Percentiles rank a stretch among this genome's conserved stretches.
These are phyloP conservation scores for Microcaecilia unicolor DNA, from an alignment of 2,797 vertebrate species.

Conservation along the genomic window DNA sequence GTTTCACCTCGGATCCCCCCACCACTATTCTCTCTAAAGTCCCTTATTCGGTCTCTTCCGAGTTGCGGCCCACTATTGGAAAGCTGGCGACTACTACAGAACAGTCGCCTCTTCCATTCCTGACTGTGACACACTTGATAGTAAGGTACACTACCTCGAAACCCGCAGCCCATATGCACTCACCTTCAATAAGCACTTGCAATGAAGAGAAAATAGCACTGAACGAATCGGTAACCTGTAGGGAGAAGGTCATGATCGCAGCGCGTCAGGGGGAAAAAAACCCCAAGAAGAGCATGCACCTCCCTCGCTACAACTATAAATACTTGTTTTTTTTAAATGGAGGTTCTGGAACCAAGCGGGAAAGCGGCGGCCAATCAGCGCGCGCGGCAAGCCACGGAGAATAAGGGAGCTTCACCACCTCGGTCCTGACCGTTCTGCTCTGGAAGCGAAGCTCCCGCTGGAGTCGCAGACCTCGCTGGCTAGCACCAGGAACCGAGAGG, in stretches of 20 bases:
- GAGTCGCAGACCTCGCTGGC: too few species aligned
- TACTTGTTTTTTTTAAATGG: conserved; percentile 82
- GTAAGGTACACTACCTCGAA: not conserved
- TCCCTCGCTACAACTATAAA: conserved; percentile 35
- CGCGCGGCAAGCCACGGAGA: not conserved
- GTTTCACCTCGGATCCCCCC: conserved; percentile 18
- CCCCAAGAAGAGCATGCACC: not conserved
- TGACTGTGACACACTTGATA: not conserved
- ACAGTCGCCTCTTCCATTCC: conserved; percentile 8
- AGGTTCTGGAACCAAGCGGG: conserved; percentile 72
- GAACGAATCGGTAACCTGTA: not conserved
- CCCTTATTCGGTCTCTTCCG: too few species aligned
- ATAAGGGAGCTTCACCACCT: not conserved
- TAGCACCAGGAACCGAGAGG: too few species aligned
- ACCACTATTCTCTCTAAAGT: too few species aligned
- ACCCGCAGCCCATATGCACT: not conserved
- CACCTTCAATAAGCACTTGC: too few species aligned
- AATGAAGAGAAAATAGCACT: too few species aligned
- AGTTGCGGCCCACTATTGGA: too few species aligned
- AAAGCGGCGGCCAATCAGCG: conserved; percentile 48
- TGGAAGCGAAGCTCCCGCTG: not conserved
- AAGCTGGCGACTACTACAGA: too few species aligned
- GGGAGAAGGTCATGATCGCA: too few species aligned
- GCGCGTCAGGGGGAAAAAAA: too few species aligned
- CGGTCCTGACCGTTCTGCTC: too few species aligned